Evolutionary conservation across 2,797 vertebrate species (phyloP).

Genomic region (Heliangelus exortis): DNA sequence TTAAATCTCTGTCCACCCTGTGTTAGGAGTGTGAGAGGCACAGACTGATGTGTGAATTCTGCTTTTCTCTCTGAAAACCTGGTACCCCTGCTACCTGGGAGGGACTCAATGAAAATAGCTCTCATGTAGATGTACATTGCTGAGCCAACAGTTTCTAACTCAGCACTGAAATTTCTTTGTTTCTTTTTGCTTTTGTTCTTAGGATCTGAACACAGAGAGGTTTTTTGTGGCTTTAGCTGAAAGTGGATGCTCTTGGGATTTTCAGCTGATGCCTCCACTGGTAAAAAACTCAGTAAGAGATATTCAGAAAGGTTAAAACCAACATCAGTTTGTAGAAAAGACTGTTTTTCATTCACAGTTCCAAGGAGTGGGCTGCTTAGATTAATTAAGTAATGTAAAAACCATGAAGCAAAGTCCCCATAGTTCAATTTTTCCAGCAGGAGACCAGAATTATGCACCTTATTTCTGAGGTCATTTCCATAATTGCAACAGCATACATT

Average conservation of each 20-base stretch:
- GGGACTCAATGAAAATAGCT: neutral
- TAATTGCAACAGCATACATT: slow-evolving; percentile 39
- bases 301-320: neutral
- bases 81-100: neutral
- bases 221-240: neutral
- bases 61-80: neutral
- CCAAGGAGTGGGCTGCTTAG: neutral
- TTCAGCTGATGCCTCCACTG: neutral
- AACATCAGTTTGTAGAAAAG: neutral
- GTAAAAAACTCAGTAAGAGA: neutral
- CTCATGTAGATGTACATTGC: neutral
- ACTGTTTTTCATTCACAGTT: neutral
- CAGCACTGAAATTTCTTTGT: neutral
- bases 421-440: slow-evolving; percentile 29
- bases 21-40: neutral
- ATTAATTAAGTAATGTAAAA: slow-evolving; percentile 43
- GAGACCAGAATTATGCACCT: slow-evolving; percentile 30
- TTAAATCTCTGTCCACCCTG: neutral
- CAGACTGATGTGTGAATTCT: neutral
- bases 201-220: neutral
- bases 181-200: neutral
- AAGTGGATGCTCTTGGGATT: neutral
- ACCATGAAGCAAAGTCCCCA: slow-evolving; percentile 11
- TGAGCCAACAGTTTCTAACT: neutral
- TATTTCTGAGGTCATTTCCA: slow-evolving; percentile 33